These are phyloP conservation scores for Parascotia fuliginaria DNA, from an alignment of 2,888 invertebrate species.

Conservation along the genomic window DNA sequence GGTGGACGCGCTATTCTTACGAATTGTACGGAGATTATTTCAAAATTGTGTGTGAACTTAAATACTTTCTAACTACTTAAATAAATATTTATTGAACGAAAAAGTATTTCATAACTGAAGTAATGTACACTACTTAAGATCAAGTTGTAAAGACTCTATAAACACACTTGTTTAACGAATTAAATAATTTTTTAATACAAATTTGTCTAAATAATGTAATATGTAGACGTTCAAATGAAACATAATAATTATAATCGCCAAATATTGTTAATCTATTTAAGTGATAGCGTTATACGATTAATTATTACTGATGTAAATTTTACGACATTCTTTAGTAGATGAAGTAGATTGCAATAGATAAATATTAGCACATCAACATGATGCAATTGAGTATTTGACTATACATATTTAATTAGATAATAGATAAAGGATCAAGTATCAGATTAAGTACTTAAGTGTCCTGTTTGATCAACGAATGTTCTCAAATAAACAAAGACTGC, in stretches of 20 bases:
- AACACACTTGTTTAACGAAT: not conserved
- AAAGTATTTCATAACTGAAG: no score
- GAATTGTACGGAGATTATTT: not conserved
- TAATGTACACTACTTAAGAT: no score
- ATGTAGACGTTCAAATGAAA: conserved; percentile 3
- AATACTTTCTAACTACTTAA: no score
- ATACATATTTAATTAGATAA: no score
- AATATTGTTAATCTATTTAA: conserved; percentile 23
- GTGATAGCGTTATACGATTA: conserved; percentile 1
- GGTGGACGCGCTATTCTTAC: not conserved
- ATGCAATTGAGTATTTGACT: no score
- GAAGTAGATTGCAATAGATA: conserved; percentile 8
- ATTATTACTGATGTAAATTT: conserved; percentile 7
- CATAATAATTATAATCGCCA: conserved; percentile 28
- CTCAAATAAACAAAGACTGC: no score
- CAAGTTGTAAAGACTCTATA: not conserved
- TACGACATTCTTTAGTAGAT: conserved; percentile 8
- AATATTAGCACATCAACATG: no score
- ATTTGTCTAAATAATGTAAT: not conserved
- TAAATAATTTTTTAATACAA: not conserved
- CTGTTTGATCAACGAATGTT: no score
- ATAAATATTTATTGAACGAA: no score
- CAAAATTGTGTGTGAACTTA: no score
- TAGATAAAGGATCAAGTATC: no score
- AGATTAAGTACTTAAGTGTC: no score